These are phyloP conservation scores for Gambusia holbrooki DNA, from an alignment of 2,113 vertebrate genomes.

Conservation along the genomic window DNA sequence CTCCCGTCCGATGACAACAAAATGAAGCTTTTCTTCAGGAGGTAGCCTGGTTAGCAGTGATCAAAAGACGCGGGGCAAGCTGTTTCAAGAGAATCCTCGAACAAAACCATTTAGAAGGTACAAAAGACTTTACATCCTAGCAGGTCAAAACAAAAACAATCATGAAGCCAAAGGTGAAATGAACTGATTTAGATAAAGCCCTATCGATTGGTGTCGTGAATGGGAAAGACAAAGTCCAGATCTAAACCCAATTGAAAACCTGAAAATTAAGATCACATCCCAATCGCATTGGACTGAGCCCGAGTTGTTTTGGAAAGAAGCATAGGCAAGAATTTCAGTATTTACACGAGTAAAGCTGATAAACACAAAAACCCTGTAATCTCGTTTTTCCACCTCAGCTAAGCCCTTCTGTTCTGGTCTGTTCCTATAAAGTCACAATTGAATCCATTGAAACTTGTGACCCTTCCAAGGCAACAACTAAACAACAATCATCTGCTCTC, in stretches of 20 bases:
- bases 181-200: not conserved
- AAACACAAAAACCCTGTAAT: not conserved
- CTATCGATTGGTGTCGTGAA: not conserved
- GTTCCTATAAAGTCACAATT: too few species aligned
- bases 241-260: not conserved
- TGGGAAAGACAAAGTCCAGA: not conserved
- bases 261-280: not conserved
- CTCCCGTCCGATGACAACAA: too few species aligned
- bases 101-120: too few species aligned
- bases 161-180: not conserved
- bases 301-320: not conserved
- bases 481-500: not conserved
- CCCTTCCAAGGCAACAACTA: not conserved
- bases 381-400: too few species aligned
- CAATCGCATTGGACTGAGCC: not conserved
- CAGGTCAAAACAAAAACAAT: not conserved
- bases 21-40: too few species aligned
- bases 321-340: not conserved
- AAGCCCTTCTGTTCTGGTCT: too few species aligned
- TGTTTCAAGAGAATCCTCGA: too few species aligned
- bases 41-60: too few species aligned
- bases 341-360: not conserved
- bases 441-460: too few species aligned
- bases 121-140: too few species aligned
- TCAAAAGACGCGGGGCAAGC: too few species aligned